Evolutionary conservation across 2,888 invertebrate genomes (phyloP), one percentile per base, ranked within the genome.

Genomic region (Patella pellucida): DNA sequence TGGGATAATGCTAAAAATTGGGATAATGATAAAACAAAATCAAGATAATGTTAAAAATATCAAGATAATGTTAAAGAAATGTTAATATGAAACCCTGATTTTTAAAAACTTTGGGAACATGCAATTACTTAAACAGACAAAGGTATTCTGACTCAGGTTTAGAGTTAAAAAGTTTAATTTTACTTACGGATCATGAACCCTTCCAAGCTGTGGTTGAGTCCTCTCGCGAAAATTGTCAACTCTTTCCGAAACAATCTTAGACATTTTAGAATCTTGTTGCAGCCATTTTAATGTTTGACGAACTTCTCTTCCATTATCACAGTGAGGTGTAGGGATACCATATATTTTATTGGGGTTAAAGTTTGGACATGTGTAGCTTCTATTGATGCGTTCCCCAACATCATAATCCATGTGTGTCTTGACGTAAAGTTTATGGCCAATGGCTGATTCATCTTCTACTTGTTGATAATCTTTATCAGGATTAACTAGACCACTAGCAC

Each of bases 111-210:
- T 9, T 41, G 41, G 9, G 7, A 7, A 41, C 7, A 41, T 3
- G 41, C 9, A 41, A 41, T 41, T 5, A 41, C 5, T 41, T 41
- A 41, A 41, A 41, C 9, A 41, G 41, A 41, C 41, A 41, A 41
- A 27, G 4, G 41, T 41, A 41, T 41, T 41, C 9, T 9, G 41
- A 41, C 41, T 41, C 41, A 41, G 41, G 41, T 41, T 41, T 41
- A 41, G 41, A 41, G 41, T 9, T 9, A 5, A 41, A 41, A 41
- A 9, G 41, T 41, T 41, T 41, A 54, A 54, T n/a, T 16, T 9
- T 12, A 87, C 90, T 85, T 84, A 90, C 90, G 90, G 90, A 79
- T 90, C 90, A 81, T 87, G 89, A 3, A 87, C 85, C 82, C 86
- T 78, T 54, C 89, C 90, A 5, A 91, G 85, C 78, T 90, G 89